phyloP scores from a whole-genome alignment of 2,797 vertebrate species.

The Gadopsis marmoratus region DNA sequence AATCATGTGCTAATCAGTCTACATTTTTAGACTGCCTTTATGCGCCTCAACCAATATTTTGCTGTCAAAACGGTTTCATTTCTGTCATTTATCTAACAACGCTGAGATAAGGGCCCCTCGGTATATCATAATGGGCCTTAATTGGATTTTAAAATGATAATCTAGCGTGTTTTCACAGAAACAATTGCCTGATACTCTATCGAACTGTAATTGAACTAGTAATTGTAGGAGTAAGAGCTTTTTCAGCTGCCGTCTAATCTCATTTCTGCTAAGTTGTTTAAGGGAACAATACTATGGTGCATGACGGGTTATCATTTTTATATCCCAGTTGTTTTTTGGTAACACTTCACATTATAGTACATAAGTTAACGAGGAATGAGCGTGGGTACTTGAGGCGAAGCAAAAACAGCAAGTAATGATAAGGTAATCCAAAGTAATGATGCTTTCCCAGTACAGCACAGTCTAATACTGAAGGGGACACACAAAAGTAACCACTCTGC shows the following conservation, averaged over 20 bases:
- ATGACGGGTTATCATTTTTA: background rate
- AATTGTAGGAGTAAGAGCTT: background rate
- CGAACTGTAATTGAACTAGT: background rate
- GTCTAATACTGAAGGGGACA: constrained; percentile 23
- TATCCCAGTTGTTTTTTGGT: background rate
- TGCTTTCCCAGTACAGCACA: constrained; percentile 2
- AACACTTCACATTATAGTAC: background rate
- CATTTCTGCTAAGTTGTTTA: background rate
- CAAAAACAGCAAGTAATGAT: constrained; percentile 1
- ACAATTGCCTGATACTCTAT: background rate
- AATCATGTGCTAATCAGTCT: constrained; percentile 12
- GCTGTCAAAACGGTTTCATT: background rate
- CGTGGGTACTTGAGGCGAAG: background rate
- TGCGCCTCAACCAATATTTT: background rate
- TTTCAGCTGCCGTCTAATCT: background rate
- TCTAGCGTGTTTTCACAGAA: background rate
- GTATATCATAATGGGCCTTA: background rate
- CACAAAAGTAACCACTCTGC: constrained; percentile 24
- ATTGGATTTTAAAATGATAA: constrained; percentile 17
- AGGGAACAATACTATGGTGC: background rate
- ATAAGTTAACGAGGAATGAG: background rate
- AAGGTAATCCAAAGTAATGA: constrained; percentile 35
- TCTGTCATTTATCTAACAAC: background rate
- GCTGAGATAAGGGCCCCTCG: background rate
- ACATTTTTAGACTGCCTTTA: background rate